Evolutionary conservation across 2,888 invertebrate genomes (phyloP).

Genomic region (Isotomurus palustris): DNA sequence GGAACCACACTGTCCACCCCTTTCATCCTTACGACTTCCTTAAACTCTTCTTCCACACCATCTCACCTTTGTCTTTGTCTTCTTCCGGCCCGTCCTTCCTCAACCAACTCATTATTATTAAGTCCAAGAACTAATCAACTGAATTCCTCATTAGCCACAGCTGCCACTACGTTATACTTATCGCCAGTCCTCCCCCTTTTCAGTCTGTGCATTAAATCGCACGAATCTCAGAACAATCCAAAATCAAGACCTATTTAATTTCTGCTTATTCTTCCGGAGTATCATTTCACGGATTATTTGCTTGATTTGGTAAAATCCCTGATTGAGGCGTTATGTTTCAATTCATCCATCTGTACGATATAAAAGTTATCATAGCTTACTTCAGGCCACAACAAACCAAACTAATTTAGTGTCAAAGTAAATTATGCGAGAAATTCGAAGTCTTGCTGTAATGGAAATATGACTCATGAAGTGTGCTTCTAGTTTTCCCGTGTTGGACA

Average conservation of each 20-base stretch:
- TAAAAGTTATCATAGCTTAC: too few species aligned
- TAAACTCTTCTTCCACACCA: constrained; percentile 28
- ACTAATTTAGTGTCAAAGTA: too few species aligned
- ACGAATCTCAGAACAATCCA: too few species aligned
- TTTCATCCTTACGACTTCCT: constrained; percentile 30
- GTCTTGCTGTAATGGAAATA: constrained; percentile 3
- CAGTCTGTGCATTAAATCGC: too few species aligned
- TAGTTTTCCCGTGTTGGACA: constrained; percentile 7
- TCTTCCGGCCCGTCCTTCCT: constrained; percentile 22
- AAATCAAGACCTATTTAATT: too few species aligned
- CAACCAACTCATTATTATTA: constrained; percentile 12
- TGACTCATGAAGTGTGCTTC: constrained; percentile 2
- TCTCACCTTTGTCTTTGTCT: constrained; percentile 41
- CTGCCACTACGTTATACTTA: constrained; percentile 3
- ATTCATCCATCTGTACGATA: too few species aligned
- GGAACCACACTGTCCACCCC: constrained; percentile 43
- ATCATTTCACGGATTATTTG: too few species aligned
- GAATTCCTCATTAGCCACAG: constrained; percentile 15
- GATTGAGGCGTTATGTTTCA: too few species aligned
- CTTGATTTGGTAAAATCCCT: too few species aligned
- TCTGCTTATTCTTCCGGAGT: too few species aligned
- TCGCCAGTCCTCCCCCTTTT: too few species aligned
- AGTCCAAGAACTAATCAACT: constrained; percentile 6
- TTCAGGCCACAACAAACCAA: too few species aligned
- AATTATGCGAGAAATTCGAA: constrained; percentile 18